phyloP scores from a whole-genome alignment of 2,888 invertebrate species.

The Cephus rjabovi region DNA sequence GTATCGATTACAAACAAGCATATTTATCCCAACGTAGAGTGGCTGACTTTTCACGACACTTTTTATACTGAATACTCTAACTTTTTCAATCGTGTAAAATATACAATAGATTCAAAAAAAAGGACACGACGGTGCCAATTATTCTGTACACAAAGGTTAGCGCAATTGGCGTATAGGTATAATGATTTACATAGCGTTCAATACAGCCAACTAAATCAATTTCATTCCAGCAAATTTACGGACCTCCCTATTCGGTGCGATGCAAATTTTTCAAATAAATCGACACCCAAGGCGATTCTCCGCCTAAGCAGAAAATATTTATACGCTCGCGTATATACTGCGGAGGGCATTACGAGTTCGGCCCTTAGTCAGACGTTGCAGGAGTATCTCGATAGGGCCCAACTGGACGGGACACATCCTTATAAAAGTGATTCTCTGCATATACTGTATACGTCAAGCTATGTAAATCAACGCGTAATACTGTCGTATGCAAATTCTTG shows the following conservation, averaged over 20 bases:
- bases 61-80: background rate
- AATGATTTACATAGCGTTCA: background rate
- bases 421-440: background rate
- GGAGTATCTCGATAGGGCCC: background rate
- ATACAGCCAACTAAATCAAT: constrained; percentile 9
- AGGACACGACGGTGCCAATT: background rate
- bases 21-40: background rate
- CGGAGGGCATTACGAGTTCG: background rate
- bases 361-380: background rate
- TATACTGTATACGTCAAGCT: background rate
- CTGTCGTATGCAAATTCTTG: background rate
- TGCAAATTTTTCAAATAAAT: constrained; percentile 19
- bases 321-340: background rate
- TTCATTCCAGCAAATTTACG: constrained; percentile 6
- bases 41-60: background rate
- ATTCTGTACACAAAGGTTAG: background rate
- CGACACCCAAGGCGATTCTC: constrained; percentile 14
- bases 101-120: background rate
- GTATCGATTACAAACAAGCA: background rate
- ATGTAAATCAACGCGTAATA: background rate
- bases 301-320: constrained; percentile 11
- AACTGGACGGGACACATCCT: background rate
- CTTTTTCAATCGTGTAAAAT: background rate
- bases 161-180: background rate
- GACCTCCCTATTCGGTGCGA: background rate